A percentile compares a stretch with the other conserved stretches of the same genome.
These are phyloP conservation scores for Periparus ater DNA, from an alignment of 2,797 vertebrate species.

Conservation along the genomic window DNA sequence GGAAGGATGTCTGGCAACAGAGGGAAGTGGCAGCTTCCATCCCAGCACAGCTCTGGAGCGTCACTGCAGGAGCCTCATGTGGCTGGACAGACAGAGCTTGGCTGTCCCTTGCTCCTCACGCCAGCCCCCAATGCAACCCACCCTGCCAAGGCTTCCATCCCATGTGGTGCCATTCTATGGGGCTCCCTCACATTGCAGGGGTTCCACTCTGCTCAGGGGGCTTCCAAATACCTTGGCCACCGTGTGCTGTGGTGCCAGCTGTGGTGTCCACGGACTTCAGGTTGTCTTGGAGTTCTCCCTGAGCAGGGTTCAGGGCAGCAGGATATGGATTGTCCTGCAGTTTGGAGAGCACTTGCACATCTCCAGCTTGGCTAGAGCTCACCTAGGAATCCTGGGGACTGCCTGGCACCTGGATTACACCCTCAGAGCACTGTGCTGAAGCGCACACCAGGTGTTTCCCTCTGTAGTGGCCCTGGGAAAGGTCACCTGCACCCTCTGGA, in stretches of 20 bases:
- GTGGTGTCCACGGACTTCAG: not conserved
- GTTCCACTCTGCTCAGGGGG: not conserved
- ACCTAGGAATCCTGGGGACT: not conserved
- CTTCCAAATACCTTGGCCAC: not conserved
- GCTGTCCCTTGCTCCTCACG: not conserved
- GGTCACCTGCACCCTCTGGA: not conserved
- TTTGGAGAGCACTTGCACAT: not conserved
- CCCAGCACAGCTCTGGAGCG: not conserved
- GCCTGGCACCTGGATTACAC: not conserved
- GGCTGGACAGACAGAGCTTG: not conserved
- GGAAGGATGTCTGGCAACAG: not conserved
- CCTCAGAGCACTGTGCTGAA: not conserved
- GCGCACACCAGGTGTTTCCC: not conserved
- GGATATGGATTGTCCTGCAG: not conserved
- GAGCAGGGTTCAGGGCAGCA: not conserved
- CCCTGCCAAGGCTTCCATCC: not conserved
- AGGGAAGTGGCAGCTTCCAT: not conserved
- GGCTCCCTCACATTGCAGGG: not conserved
- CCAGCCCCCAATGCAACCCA: not conserved
- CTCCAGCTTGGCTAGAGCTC: not conserved
- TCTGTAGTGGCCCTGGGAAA: not conserved
- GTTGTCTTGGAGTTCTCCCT: not conserved
- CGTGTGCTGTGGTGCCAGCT: not conserved
- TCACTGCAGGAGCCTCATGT: not conserved
- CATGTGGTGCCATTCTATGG: rapidly evolving